Evolutionary conservation across 2,888 invertebrate species (phyloP).

Genomic region (Ditula angustiorana): DNA sequence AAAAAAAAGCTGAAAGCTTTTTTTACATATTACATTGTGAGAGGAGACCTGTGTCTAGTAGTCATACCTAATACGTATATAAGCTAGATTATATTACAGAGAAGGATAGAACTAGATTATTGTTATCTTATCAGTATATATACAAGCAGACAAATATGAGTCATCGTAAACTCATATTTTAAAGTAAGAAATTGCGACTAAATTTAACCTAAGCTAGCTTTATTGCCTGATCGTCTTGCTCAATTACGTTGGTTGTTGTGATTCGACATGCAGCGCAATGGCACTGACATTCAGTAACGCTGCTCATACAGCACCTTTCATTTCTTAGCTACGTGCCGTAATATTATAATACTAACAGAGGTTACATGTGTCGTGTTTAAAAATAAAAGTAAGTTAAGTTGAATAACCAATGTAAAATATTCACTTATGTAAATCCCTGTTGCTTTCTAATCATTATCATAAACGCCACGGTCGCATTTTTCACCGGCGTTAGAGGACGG

Average conservation of each 20-base stretch:
- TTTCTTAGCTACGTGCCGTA: constrained; percentile 17
- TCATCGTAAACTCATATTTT: too few species aligned
- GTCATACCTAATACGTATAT: too few species aligned
- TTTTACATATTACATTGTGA: too few species aligned
- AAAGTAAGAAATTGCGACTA: background rate
- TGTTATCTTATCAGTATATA: too few species aligned
- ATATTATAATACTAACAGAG: constrained; percentile 4
- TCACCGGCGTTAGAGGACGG: background rate
- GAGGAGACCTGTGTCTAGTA: too few species aligned
- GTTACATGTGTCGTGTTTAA: constrained; percentile 8
- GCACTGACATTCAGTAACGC: constrained; percentile 46
- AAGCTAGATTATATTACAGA: too few species aligned
- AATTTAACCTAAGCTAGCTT: constrained; percentile 8
- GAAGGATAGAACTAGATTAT: too few species aligned
- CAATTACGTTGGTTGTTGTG: constrained; percentile 42
- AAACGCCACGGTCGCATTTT: constrained; percentile 17
- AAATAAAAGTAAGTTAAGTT: constrained; percentile 23
- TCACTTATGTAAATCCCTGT: constrained; percentile 39
- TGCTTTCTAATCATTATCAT: constrained; percentile 32
- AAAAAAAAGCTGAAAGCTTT: too few species aligned
- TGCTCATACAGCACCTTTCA: constrained; percentile 20
- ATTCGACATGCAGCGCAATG: constrained; percentile 45
- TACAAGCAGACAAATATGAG: too few species aligned
- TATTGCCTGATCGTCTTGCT: constrained; percentile 27
- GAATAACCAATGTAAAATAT: constrained; percentile 15